These are phyloP conservation scores for honey bee (Apis mellifera) DNA, from an alignment of 1,140 invertebrate genomes.

Conservation along the genomic window Amel_HAv3.1 CM009945.2:2221001-2221500, in stretches of 20 bases:
- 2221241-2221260: background rate
- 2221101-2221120: too few species aligned
- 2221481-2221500: too few species aligned
- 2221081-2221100: too few species aligned
- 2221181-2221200: background rate
- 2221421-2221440: background rate
- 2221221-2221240: background rate
- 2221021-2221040: too few species aligned
- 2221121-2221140: too few species aligned
- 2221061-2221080: too few species aligned
- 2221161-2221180: background rate
- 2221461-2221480: background rate
- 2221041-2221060: too few species aligned
- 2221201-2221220: background rate
- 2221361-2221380: background rate
- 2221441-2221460: too few species aligned
- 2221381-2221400: too few species aligned
- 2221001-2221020: too few species aligned
- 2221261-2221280: background rate
- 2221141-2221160: background rate
- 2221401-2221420: too few species aligned
- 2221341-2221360: background rate
- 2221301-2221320: slow-evolving; percentile 1
- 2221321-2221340: slow-evolving; percentile 12
- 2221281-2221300: background rate